phyloP scores from a whole-genome alignment of 2,888 invertebrate species.

The Mythimna impura region DNA sequence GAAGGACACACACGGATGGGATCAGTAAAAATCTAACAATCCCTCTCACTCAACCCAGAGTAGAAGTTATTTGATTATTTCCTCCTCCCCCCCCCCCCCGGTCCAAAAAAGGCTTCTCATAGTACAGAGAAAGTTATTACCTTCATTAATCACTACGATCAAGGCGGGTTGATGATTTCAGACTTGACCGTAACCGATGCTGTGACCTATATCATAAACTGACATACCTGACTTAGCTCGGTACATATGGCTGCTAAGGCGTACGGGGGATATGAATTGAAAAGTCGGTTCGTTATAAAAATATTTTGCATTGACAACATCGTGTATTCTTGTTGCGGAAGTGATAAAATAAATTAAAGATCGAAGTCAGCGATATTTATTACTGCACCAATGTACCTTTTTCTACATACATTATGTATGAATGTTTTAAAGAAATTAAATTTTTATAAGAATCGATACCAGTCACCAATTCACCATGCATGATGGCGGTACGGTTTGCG shows the following conservation, averaged over 20 bases:
- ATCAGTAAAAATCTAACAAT: no score
- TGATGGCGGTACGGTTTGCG: not conserved
- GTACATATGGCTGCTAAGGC: not conserved
- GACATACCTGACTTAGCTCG: not conserved
- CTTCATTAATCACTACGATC: not conserved
- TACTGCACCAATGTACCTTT: no score
- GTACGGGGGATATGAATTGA: no score
- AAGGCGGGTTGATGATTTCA: not conserved
- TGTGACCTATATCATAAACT: not conserved
- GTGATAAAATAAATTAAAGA: slow-evolving; percentile 30
- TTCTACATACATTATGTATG: no score
- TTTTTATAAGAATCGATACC: not conserved
- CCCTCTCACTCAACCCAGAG: no score
- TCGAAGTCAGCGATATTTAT: not conserved
- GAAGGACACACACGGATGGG: slow-evolving; percentile 68
- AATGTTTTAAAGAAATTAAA: not conserved
- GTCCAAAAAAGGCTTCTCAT: no score
- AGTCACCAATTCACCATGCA: not conserved
- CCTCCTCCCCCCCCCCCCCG: no score
- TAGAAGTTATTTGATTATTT: no score
- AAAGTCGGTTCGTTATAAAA: not conserved
- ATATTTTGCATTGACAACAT: not conserved
- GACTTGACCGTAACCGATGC: not conserved
- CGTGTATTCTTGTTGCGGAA: slow-evolving; percentile 1
- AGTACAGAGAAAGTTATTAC: no score